These are phyloP conservation scores for Pimephales promelas DNA, from an alignment of 2,113 vertebrate genomes.

Conservation along the genomic window DNA sequence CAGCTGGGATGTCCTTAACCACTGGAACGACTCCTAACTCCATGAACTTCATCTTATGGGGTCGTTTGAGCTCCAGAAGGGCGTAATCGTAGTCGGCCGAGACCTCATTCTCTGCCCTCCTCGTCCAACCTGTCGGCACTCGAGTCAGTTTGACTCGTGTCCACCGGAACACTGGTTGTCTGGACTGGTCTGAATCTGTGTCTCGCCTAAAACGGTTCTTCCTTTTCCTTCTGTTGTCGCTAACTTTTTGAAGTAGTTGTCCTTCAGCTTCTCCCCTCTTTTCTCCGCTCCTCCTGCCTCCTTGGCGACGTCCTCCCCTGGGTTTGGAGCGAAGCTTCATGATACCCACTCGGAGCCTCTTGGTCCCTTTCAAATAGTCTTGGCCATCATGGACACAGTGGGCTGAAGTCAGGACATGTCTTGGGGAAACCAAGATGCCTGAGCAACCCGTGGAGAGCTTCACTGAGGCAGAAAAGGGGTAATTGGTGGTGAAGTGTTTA, in stretches of 20 bases:
- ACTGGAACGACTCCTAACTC: conserved; percentile 84
- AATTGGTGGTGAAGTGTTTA: conserved; percentile 82
- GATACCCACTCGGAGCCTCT: conserved; percentile 82
- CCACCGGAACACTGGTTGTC: conserved; percentile 85
- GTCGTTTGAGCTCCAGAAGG: conserved; percentile 86
- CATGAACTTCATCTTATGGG: conserved; percentile 84
- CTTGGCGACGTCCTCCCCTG: conserved; percentile 47
- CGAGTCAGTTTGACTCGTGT: conserved; percentile 83
- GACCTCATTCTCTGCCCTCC: conserved; percentile 62
- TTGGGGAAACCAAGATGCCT: conserved; percentile 84
- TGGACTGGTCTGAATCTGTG: conserved; percentile 43
- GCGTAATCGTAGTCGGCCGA: conserved; percentile 89
- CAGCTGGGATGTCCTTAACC: conserved; percentile 73
- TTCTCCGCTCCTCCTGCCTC: conserved; percentile 37
- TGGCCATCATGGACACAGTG: conserved; percentile 88
- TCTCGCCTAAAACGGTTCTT: conserved; percentile 54
- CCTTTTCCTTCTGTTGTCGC: conserved; percentile 12
- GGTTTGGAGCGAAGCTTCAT: conserved; percentile 79
- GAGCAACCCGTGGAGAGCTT: conserved; percentile 91
- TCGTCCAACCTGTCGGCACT: conserved; percentile 89
- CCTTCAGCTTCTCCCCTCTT: conserved; percentile 15
- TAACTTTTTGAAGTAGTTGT: background rate
- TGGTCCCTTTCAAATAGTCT: conserved; percentile 80
- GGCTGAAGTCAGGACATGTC: conserved; percentile 88
- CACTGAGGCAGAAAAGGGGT: conserved; percentile 87